Base-by-base conservation (phyloP, 2,888 invertebrate species). In the Mythimna loreyi region DNA sequence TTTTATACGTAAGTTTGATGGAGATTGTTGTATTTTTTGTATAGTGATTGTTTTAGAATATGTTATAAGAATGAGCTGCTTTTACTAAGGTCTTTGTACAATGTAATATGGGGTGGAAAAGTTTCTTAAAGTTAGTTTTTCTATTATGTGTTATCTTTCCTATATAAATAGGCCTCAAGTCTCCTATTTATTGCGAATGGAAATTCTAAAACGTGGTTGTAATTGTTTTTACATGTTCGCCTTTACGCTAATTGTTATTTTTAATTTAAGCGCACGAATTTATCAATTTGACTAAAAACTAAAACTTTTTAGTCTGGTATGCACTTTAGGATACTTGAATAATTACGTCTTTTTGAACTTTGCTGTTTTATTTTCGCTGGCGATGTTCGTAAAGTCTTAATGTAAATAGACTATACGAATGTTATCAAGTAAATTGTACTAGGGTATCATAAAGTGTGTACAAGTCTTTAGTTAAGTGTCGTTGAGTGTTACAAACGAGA, bases 211-310 rank as follows among this genome's bases (percentile, higher is more conserved):
- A 83, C 70, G 83, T 85, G 90, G 89, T 92, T 92, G 92, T 93
- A 90, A 88, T 86, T 84, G 76, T 89, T 84, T 69, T 86, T 86
- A 87, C 87, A 87, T 84, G 78, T 90, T 90, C 85, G 90, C 92
- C 85, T 92, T 89, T 83, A 90, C 81, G 91, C 89, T 90, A 83
- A 69, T 79, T 79, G 86, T 89, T 87, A 82, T 81, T 86, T 88
- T 88, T 90, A 88, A 88, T 91, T 94, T 92, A 91, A 92, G 90
- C 94, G 94, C 94, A 95, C 94, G 94, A 95, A 95, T 95, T 94
- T 94, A 94, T 89, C 82, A 86, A 90, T 86, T 90, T 85, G 87
- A 90, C 89, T 90, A 89, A 90, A 84, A 85, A 88, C 87, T 88
- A 88, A 91, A 86, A 83, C 86, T 87, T 86, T 85, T 90, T 86